Percentiles rank a stretch among this genome's conserved stretches.
Evolutionary conservation across 2,113 vertebrate genomes (phyloP).

Genomic region (Poecilia latipinna): DNA sequence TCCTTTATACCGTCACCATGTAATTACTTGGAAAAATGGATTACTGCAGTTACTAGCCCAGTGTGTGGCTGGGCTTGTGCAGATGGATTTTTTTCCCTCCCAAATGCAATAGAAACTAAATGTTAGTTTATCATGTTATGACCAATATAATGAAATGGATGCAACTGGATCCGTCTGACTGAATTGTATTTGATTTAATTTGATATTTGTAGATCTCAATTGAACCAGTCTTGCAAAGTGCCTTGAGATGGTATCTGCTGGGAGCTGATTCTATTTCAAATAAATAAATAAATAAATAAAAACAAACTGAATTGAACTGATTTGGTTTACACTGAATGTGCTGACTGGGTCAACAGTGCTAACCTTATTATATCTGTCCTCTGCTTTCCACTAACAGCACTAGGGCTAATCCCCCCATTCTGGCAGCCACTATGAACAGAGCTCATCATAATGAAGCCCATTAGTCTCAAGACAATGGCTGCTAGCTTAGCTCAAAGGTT

Average conservation of each 20-base stretch:
- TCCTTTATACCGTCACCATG: not conserved
- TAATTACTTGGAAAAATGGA: not conserved
- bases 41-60: not conserved
- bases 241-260: not conserved
- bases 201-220: not conserved
- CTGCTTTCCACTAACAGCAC: conserved; percentile 60
- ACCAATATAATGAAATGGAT: not conserved
- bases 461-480: conserved; percentile 74
- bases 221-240: not conserved
- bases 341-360: conserved; percentile 55
- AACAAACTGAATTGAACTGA: not conserved
- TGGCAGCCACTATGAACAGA: conserved; percentile 67
- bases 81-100: not conserved
- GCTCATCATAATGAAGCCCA: conserved; percentile 76
- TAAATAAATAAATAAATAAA: not conserved
- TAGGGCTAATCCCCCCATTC: conserved; percentile 62
- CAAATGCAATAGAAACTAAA: not conserved
- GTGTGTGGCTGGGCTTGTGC: not conserved
- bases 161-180: not conserved
- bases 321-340: conserved; percentile 36
- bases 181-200: not conserved
- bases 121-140: not conserved
- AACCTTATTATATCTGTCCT: conserved; percentile 57
- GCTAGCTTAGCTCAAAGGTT: conserved; percentile 57
- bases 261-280: not conserved